Conservation (phyloP, 2,888 invertebrate species). For the Caenorhabditis sp. region DNA sequence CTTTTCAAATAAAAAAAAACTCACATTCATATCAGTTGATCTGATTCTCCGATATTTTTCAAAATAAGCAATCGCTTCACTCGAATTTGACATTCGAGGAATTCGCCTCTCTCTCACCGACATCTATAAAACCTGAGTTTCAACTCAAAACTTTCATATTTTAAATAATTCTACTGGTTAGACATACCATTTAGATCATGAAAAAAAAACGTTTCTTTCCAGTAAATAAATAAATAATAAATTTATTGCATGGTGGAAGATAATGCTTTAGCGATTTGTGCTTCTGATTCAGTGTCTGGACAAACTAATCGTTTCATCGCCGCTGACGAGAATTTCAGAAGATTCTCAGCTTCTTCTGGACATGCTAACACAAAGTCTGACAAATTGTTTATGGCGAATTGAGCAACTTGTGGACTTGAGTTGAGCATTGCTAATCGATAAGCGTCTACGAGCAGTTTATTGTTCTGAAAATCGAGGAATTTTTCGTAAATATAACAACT, state of each 20-base stretch:
- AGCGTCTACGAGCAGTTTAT: slow-evolving; percentile 19
- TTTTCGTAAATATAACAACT: not conserved
- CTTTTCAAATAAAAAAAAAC: too few relatives aligned
- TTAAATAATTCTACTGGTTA: not conserved
- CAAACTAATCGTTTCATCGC: slow-evolving; percentile 14
- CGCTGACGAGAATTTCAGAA: slow-evolving; percentile 23
- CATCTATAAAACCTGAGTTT: not conserved
- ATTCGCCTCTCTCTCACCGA: slow-evolving; percentile 15
- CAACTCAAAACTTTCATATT: slow-evolving; percentile 10
- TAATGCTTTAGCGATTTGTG: slow-evolving; percentile 14
- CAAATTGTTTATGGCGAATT: slow-evolving; percentile 17
- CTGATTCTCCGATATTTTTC: slow-evolving; percentile 32
- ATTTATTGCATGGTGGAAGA: slow-evolving; percentile 19
- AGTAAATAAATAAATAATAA: not conserved
- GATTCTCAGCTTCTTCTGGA: slow-evolving; percentile 33
- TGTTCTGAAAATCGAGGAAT: slow-evolving; percentile 16
- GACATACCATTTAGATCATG: too few relatives aligned
- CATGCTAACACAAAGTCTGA: slow-evolving; percentile 25
- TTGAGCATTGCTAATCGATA: slow-evolving; percentile 25
- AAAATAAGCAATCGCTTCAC: slow-evolving; percentile 25
- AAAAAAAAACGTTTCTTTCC: not conserved
- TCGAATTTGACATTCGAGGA: slow-evolving; percentile 13
- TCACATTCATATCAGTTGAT: slow-evolving; percentile 37
- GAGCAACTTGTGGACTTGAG: slow-evolving; percentile 19
- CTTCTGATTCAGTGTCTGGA: slow-evolving; percentile 23